Evolutionary conservation across 2,797 vertebrate genomes (phyloP).

Genomic region (Australoheros facetus): DNA sequence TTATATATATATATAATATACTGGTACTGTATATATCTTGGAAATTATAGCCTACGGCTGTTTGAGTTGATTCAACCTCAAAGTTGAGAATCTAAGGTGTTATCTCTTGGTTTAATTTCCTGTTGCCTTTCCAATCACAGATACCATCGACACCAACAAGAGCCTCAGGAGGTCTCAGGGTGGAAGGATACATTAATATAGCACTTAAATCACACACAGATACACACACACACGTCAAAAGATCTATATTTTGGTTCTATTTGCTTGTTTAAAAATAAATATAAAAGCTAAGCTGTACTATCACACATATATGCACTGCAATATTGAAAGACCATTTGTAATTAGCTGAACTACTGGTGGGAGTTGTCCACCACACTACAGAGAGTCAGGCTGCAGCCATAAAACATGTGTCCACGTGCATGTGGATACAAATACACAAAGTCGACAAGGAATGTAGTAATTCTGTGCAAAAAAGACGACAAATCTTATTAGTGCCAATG

Average conservation of each 20-base stretch:
- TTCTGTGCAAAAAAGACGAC: slow-evolving; percentile 48
- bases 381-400: slow-evolving; percentile 6
- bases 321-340: slow-evolving; percentile 31
- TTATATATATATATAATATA: not conserved
- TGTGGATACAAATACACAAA: slow-evolving; percentile 7
- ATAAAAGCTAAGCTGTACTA: not conserved
- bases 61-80: slow-evolving; percentile 25
- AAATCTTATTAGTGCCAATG: slow-evolving; percentile 51
- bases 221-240: not conserved
- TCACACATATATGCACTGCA: not conserved
- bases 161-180: not conserved
- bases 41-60: slow-evolving; percentile 31
- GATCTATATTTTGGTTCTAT: not conserved
- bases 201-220: slow-evolving; percentile 19
- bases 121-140: slow-evolving; percentile 53
- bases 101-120: slow-evolving; percentile 64
- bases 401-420: slow-evolving; percentile 8
- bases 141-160: slow-evolving; percentile 43
- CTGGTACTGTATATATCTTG: not conserved
- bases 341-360: slow-evolving; percentile 46
- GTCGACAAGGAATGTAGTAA: slow-evolving; percentile 22
- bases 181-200: slow-evolving; percentile 51
- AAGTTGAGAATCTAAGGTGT: slow-evolving; percentile 20
- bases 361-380: slow-evolving; percentile 15
- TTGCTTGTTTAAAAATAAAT: not conserved